These are phyloP conservation scores for Lota lota DNA, from an alignment of 2,113 vertebrate species.

Conservation along the genomic window DNA sequence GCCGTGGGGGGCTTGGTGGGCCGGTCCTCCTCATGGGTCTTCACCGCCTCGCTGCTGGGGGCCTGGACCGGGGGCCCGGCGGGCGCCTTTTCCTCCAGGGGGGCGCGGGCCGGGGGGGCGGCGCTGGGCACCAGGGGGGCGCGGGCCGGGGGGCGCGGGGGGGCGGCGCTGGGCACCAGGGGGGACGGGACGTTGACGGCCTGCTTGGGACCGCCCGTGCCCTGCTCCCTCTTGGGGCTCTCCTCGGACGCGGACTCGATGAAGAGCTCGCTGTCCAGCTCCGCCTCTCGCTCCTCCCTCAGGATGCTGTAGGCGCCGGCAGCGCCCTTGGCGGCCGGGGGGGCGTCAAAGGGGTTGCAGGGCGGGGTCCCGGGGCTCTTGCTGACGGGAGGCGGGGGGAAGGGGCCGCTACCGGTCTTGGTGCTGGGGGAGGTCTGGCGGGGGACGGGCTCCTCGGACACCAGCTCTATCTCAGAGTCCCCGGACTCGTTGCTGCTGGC, in stretches of 20 bases:
- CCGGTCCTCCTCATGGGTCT: slow-evolving; percentile 72
- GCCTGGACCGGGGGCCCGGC: slow-evolving; percentile 49
- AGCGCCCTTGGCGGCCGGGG: slow-evolving; percentile 74
- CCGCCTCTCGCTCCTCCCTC: slow-evolving; percentile 92
- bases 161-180: slow-evolving; percentile 28
- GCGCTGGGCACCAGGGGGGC: slow-evolving; percentile 13
- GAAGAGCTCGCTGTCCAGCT: slow-evolving; percentile 96
- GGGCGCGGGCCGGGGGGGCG: slow-evolving; percentile 28
- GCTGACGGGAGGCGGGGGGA: slow-evolving; percentile 76
- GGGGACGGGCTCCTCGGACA: slow-evolving; percentile 83
- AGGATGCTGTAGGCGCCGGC: slow-evolving; percentile 92
- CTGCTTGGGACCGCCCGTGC: slow-evolving; percentile 78
- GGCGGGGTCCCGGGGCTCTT: slow-evolving; percentile 80
- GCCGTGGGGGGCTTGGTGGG: slow-evolving; percentile 68
- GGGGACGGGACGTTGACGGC: slow-evolving; percentile 50
- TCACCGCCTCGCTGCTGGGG: slow-evolving; percentile 61
- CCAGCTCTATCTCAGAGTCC: slow-evolving; percentile 93
- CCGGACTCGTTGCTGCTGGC: slow-evolving; percentile 90
- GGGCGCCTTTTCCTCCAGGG: slow-evolving; percentile 23
- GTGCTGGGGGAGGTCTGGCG: slow-evolving; percentile 14
- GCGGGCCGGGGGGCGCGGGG: slow-evolving; percentile 20
- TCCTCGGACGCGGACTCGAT: slow-evolving; percentile 96
- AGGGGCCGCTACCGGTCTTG: slow-evolving; percentile 64
- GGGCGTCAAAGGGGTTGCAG: slow-evolving; percentile 73
- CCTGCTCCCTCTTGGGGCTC: slow-evolving; percentile 93